Conservation (phyloP, 2,888 invertebrate species). For the Melanostoma mellinum region DNA sequence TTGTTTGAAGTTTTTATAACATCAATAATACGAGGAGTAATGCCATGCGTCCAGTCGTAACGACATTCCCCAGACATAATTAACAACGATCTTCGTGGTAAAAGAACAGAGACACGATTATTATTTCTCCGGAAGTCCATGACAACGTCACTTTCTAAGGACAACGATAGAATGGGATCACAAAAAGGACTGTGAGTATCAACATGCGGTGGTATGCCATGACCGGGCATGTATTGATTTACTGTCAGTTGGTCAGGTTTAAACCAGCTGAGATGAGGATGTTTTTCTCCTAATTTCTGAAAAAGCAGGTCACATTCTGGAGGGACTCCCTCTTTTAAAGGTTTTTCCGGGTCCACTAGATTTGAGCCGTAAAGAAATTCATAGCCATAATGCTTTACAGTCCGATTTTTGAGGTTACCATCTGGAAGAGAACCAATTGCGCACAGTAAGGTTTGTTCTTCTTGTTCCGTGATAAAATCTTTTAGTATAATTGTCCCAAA, state of each 20-base stretch:
- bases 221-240: conserved; percentile 92
- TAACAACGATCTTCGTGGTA: conserved; percentile 89
- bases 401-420: conserved; percentile 88
- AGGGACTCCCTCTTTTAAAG: conserved; percentile 88
- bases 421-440: conserved; percentile 83
- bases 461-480: conserved; percentile 87
- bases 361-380: conserved; percentile 95
- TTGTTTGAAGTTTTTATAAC: conserved; percentile 83
- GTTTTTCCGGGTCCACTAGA: conserved; percentile 89
- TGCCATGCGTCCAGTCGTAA: conserved; percentile 94
- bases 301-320: conserved; percentile 86
- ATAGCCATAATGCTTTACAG: conserved; percentile 95
- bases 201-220: conserved; percentile 97
- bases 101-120: conserved; percentile 84
- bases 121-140: conserved; percentile 93
- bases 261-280: conserved; percentile 77
- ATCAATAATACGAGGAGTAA: conserved; percentile 92
- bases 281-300: conserved; percentile 76
- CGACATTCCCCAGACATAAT: conserved; percentile 91
- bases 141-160: conserved; percentile 89
- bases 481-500: conserved; percentile 87
- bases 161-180: conserved; percentile 93
- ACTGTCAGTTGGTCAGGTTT: conserved; percentile 92
- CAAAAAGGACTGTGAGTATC: conserved; percentile 98
- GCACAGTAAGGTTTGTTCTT: conserved; percentile 86